phyloP scores from a whole-genome alignment of 2,888 invertebrate genomes.

The Drosophila mercatorum region DNA sequence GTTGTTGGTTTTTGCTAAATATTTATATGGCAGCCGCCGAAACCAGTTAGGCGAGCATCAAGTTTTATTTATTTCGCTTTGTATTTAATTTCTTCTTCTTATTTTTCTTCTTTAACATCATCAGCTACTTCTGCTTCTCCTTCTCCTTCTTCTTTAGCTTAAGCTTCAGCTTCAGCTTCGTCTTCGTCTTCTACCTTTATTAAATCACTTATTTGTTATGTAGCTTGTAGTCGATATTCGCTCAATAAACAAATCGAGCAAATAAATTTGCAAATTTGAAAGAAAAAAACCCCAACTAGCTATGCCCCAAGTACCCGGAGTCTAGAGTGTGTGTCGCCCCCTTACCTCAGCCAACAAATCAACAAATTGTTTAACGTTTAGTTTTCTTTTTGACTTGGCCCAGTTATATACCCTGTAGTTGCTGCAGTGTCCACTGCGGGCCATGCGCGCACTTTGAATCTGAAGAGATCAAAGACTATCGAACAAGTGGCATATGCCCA shows the following conservation, averaged over 20 bases:
- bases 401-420: constrained; percentile 26
- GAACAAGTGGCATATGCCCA: background rate
- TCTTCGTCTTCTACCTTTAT: constrained; percentile 20
- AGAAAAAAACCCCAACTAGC: constrained; percentile 1
- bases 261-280: constrained; percentile 58
- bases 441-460: background rate
- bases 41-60: constrained; percentile 61
- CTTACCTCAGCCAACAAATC: background rate
- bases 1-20: constrained; percentile 76
- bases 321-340: too few relatives aligned
- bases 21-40: constrained; percentile 69
- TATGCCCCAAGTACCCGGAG: background rate
- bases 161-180: background rate
- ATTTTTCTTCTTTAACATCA: constrained; percentile 10
- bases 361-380: constrained; percentile 35
- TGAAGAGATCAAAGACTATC: too few relatives aligned
- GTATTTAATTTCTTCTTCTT: constrained; percentile 23
- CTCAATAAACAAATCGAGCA: constrained; percentile 54
- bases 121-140: background rate
- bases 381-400: constrained; percentile 37
- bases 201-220: constrained; percentile 35
- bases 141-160: constrained; percentile 2
- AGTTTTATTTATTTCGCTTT: constrained; percentile 37
- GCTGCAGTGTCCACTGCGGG: too few relatives aligned
- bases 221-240: constrained; percentile 7